Evolutionary conservation across 2,113 vertebrate genomes (phyloP).

Genomic region (Pipa parva): DNA sequence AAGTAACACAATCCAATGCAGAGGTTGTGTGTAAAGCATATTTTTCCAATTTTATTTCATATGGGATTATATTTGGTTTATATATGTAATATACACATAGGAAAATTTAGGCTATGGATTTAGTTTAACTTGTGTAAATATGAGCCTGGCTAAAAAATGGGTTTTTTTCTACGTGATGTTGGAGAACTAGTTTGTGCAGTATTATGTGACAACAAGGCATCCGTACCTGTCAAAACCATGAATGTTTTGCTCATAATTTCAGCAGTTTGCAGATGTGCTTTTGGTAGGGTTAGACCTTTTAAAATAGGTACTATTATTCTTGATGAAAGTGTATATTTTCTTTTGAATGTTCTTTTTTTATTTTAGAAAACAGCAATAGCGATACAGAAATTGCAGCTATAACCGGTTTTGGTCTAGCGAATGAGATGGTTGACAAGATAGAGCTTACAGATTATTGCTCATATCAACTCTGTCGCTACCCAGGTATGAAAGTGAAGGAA

Average conservation of each 20-base stretch:
- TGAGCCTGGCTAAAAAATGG: no score
- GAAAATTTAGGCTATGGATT: no score
- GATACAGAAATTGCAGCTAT: slow-evolving; percentile 23
- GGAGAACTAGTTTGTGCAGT: not conserved
- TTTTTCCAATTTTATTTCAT: no score
- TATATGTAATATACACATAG: no score
- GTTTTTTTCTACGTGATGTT: no score
- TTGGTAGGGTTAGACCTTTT: not conserved
- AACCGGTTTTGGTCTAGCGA: slow-evolving; percentile 33
- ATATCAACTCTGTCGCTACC: slow-evolving; percentile 26
- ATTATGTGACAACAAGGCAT: not conserved
- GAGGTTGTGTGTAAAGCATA: no score
- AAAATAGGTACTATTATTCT: not conserved
- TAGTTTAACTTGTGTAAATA: no score
- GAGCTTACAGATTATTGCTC: slow-evolving; percentile 16
- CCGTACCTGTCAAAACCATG: not conserved
- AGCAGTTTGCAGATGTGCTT: no score
- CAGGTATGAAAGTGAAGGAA: slow-evolving; percentile 29
- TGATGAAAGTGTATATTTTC: not conserved
- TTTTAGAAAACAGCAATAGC: slow-evolving; percentile 22
- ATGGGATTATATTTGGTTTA: no score
- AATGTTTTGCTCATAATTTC: not conserved
- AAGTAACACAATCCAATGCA: no score
- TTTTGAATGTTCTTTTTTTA: not conserved
- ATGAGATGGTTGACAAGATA: slow-evolving; percentile 29